Conservation (phyloP, 2,888 invertebrate species). For the Crematogaster levior region DNA sequence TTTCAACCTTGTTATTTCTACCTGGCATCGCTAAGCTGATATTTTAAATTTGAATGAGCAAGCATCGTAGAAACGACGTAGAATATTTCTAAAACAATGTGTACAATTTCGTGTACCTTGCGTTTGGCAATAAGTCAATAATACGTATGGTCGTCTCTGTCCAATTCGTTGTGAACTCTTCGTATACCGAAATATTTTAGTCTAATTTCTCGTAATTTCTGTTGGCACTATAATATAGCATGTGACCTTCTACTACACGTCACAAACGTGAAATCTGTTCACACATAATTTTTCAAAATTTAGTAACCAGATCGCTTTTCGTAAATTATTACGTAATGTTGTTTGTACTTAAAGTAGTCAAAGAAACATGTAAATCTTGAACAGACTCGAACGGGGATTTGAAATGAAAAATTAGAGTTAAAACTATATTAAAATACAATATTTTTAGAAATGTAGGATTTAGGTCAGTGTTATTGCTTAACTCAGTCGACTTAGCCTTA, state of each 20-base stretch:
- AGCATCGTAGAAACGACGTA: slow-evolving; percentile 19
- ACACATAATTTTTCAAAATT: not conserved
- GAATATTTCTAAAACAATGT: slow-evolving; percentile 40
- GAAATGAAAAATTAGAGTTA: not conserved
- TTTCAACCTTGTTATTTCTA: slow-evolving; percentile 18
- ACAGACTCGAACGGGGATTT: not conserved
- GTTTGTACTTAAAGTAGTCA: not conserved
- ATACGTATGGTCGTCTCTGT: slow-evolving; percentile 50
- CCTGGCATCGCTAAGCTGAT: not conserved
- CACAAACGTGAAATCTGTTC: slow-evolving; percentile 24
- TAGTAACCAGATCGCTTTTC: not conserved
- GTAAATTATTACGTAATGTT: slow-evolving; percentile 7
- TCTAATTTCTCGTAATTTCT: slow-evolving; percentile 70
- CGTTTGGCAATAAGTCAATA: slow-evolving; percentile 70
- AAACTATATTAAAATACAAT: not conserved
- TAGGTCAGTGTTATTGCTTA: not conserved
- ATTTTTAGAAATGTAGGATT: not conserved
- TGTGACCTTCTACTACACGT: slow-evolving; percentile 57
- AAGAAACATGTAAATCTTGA: not conserved
- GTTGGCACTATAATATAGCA: slow-evolving; percentile 67
- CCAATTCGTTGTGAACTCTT: slow-evolving; percentile 17
- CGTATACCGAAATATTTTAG: slow-evolving; percentile 70
- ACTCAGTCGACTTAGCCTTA: not conserved
- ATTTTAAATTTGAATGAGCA: slow-evolving; percentile 30
- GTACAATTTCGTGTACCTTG: slow-evolving; percentile 33